Evolutionary conservation across 2,888 invertebrate species (phyloP), one percentile per base, ranked within the genome.

Genomic region (Zeuzera pyrina): DNA sequence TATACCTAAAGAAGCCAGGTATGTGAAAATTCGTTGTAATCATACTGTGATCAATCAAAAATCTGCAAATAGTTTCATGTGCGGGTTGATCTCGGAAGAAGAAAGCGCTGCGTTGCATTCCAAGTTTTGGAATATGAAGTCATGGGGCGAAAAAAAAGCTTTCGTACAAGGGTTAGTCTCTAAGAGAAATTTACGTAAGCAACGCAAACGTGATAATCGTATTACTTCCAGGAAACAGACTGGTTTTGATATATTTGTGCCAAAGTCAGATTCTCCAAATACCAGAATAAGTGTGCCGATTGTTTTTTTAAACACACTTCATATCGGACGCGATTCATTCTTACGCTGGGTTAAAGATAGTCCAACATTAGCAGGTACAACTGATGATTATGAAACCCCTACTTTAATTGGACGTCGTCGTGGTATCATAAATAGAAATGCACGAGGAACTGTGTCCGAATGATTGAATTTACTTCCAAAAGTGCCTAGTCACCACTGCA

Each of bases 171-270:
- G n/a, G n/a, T n/a, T n/a, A n/a, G n/a, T n/a, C n/a, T n/a, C n/a
- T n/a, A n/a, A 23, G 23, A 23, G 23, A 10, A 23, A 23, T 23
- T n/a, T n/a, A n/a, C n/a, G n/a, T n/a, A n/a, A n/a, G n/a, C n/a
- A n/a, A 23, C 23, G 23, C 10, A 8, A 10, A 3, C 23, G 23
- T n/a, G 10, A n/a, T 3, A 10, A 23, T 23, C 23, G 10, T 8
- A n/a, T n/a, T 23, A n/a, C 23, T 3, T n/a, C 10, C 7, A 23
- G 10, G n/a, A 23, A 23, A 23, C 3, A 3, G n/a, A 23, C n/a
- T 23, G 23, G 23, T 23, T 10, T n/a, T 23, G 23, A 23, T n/a
- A 23, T 23, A n/a, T 23, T 23, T 23, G 23, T n/a, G 10, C 23
- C 3, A 23, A 23, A 23, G 23, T 23, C 7, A 23, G 23, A n/a